Evolutionary conservation across 2,888 invertebrate genomes (phyloP).

Genomic region (Ectemnius continuus): DNA sequence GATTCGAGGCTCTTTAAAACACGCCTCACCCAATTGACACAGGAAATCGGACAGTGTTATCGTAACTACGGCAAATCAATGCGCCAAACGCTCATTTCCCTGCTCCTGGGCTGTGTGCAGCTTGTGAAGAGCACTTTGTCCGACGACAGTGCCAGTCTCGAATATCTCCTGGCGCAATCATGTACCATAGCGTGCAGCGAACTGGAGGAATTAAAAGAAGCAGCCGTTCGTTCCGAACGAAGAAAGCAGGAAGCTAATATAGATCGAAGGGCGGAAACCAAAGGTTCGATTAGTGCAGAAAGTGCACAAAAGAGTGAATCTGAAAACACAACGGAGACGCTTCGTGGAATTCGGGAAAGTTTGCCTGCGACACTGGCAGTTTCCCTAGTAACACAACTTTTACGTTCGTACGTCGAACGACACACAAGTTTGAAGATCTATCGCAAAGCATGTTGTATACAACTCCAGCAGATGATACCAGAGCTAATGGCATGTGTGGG

Average conservation of each 20-base stretch:
- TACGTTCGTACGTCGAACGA: conserved; percentile 59
- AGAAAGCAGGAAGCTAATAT: conserved; percentile 49
- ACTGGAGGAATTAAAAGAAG: conserved; percentile 68
- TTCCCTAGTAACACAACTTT: conserved; percentile 70
- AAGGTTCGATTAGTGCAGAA: conserved; percentile 21
- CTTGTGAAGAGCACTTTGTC: conserved; percentile 67
- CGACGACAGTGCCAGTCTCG: conserved; percentile 66
- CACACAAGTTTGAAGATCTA: conserved; percentile 46
- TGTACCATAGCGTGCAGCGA: conserved; percentile 71
- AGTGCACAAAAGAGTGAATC: conserved; percentile 37
- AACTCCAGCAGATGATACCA: conserved; percentile 70
- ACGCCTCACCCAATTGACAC: conserved; percentile 68
- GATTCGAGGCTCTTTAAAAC: conserved; percentile 62
- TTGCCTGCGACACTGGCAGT: conserved; percentile 72
- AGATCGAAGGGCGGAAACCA: conserved; percentile 43
- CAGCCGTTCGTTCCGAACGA: conserved; percentile 54
- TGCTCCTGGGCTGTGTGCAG: conserved; percentile 70
- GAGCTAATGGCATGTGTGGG: conserved; percentile 70
- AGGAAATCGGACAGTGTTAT: conserved; percentile 71
- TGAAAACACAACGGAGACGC: conserved; percentile 53
- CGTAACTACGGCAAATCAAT: conserved; percentile 68
- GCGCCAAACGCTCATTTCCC: conserved; percentile 70
- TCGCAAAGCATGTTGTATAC: conserved; percentile 63
- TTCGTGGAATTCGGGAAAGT: conserved; percentile 62
- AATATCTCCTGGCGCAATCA: conserved; percentile 71